Percentiles rank a stretch among this genome's conserved stretches.
Conservation (phyloP, 2,797 vertebrate species). For the Sebastes matsubarae region DNA sequence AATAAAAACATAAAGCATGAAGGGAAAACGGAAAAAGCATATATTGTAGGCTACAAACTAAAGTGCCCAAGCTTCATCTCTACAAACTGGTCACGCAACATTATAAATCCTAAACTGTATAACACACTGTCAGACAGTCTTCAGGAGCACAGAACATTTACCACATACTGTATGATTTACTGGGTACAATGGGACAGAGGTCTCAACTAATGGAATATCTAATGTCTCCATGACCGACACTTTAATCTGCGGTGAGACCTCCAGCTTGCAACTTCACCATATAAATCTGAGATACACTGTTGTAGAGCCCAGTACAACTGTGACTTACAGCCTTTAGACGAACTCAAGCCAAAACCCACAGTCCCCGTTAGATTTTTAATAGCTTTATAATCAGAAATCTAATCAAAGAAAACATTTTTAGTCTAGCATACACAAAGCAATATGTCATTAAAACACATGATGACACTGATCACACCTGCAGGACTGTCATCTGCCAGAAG, state of each 20-base stretch:
- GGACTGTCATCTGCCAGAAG: conserved; percentile 24
- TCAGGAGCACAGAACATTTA: background rate
- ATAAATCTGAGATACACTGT: conserved; percentile 47
- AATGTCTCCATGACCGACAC: conserved; percentile 48
- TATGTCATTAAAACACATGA: conserved; percentile 8
- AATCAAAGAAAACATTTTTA: background rate
- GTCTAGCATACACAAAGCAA: background rate
- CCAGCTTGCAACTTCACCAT: conserved; percentile 12
- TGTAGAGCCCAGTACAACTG: background rate
- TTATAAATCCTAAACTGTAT: conserved; percentile 16
- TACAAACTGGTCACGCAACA: background rate
- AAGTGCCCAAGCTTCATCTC: background rate
- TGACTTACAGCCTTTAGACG: conserved; percentile 26
- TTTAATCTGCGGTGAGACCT: conserved; percentile 58
- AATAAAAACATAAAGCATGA: background rate
- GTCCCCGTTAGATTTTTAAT: background rate
- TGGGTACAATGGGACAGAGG: conserved; percentile 16
- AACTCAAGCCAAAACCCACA: background rate
- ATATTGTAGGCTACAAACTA: background rate
- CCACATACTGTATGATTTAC: conserved; percentile 42
- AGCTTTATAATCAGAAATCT: background rate
- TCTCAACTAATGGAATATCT: conserved; percentile 52
- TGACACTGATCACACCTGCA: conserved; percentile 24
- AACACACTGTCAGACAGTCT: background rate
- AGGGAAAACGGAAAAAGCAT: background rate